These are phyloP conservation scores for Montipora foliosa DNA, from an alignment of 64 coral and sea anemone genomes.

Conservation along the genomic window DNA sequence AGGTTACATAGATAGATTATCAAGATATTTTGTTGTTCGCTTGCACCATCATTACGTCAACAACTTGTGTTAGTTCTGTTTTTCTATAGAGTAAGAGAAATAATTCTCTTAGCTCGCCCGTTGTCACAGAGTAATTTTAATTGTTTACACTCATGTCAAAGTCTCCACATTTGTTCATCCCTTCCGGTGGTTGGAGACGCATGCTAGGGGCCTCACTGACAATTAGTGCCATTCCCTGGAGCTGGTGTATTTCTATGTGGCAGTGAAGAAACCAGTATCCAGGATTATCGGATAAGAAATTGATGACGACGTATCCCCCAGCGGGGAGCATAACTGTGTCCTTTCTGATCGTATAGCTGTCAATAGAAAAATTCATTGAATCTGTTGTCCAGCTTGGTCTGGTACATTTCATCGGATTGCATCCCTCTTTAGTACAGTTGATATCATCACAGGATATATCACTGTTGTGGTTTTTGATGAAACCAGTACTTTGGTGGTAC, in stretches of 20 bases:
- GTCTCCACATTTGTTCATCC: conserved; percentile 41
- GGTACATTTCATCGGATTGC: conserved; percentile 3
- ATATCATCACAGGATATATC: conserved; percentile 66
- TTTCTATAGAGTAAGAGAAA: too few relatives aligned
- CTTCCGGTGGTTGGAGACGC: not conserved
- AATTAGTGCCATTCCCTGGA: conserved; percentile 70
- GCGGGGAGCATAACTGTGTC: conserved; percentile 73
- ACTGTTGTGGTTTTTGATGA: conserved; percentile 27
- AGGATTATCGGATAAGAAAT: conserved; percentile 66
- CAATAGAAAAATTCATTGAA: not conserved
- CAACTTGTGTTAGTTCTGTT: too few relatives aligned
- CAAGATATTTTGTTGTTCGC: too few relatives aligned
- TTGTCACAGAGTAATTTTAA: not conserved
- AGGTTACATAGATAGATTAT: too few relatives aligned
- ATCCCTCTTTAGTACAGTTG: not conserved
- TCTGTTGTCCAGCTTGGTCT: conserved; percentile 43
- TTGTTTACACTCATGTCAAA: conserved; percentile 8
- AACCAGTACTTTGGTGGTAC: conserved; percentile 42
- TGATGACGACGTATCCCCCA: conserved; percentile 66
- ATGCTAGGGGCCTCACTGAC: not conserved
- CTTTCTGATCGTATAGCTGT: conserved; percentile 54
- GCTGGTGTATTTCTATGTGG: conserved; percentile 64
- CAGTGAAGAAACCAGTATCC: conserved; percentile 84
- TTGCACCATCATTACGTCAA: too few relatives aligned
- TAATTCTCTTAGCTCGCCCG: too few relatives aligned